Percentiles rank a stretch among this genome's conserved stretches.
phyloP scores from a whole-genome alignment of 2,113 vertebrate species.

The Odontophorus gujanensis region DNA sequence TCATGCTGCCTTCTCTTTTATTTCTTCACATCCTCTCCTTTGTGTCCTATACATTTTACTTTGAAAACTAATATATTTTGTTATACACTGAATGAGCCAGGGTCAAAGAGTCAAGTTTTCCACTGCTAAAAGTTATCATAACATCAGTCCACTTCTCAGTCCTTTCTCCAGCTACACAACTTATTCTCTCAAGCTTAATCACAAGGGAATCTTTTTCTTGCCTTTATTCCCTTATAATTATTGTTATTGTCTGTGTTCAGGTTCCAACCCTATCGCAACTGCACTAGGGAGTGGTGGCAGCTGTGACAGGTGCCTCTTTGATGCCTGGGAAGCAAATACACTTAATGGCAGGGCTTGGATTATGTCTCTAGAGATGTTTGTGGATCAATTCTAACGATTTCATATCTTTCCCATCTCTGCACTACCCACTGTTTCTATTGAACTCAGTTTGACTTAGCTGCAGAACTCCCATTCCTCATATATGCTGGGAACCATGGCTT shows the following conservation, averaged over 20 bases:
- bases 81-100: neutral
- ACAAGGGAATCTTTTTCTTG: neutral
- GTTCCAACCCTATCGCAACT: neutral
- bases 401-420: neutral
- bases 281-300: neutral
- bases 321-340: conserved; percentile 7
- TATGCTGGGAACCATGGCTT: neutral
- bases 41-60: neutral
- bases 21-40: neutral
- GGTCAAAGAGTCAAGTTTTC: neutral
- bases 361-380: neutral
- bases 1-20: neutral
- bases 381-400: neutral
- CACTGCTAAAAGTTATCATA: neutral
- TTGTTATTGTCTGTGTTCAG: neutral
- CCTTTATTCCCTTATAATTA: conserved; percentile 2
- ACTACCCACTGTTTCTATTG: neutral
- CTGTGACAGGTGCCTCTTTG: conserved; percentile 28
- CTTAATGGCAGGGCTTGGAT: conserved; percentile 12
- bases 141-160: neutral
- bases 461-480: neutral
- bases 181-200: conserved; percentile 21
- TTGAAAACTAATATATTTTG: neutral
- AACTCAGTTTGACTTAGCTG: neutral
- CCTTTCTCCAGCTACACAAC: neutral